Evolutionary conservation across 1,140 invertebrate species (phyloP), one percentile per base, ranked within the genome.

Genomic region (Copidosoma floridanum): DNA sequence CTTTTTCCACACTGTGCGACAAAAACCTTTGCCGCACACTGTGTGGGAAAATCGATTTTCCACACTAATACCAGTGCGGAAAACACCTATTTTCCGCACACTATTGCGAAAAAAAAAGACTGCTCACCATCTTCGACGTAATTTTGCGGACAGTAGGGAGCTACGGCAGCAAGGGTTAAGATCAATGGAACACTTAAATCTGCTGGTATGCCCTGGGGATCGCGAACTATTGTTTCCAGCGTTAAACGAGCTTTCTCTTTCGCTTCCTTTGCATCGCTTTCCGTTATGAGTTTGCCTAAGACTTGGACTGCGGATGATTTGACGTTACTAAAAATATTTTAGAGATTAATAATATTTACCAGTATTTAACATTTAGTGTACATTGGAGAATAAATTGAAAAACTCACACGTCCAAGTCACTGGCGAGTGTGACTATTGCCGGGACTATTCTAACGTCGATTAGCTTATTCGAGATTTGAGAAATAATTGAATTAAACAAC

Each of bases 231-330:
- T 3, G 82, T 85, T 74, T 89, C 86, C n/a, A 90, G 72, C 67
- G 89, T 88, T 72, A 89, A 82, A 66, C 87, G 85, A 29, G 85
- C 85, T 76, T 89, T 88, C 66, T 90, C 88, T 51, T 86, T 80
- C 18, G 87, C 83, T 81, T 89, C 76, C 61, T 67, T 76, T 1
- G 78, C 68, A 47, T 69, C 82, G 35, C 85, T 83, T 47, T 84
- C 82, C 20, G 84, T 85, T 62, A 89, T 83, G n/a, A 89, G 77
- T 53, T 81, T 79, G 20, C 87, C 87, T 54, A 89, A 77, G 2
- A 86, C 83, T 51, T 84, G 83, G 68, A 90, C 81, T 7, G 87
- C 85, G 7, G 86, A 82, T 37, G 83, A 84, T 71, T 84, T 79
- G 0, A 89, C 87, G 59, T 79, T 79, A 61, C 86, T 88, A 68